Conservation (phyloP, 2,888 invertebrate species). For the Trypoxylon attenuatum region DNA sequence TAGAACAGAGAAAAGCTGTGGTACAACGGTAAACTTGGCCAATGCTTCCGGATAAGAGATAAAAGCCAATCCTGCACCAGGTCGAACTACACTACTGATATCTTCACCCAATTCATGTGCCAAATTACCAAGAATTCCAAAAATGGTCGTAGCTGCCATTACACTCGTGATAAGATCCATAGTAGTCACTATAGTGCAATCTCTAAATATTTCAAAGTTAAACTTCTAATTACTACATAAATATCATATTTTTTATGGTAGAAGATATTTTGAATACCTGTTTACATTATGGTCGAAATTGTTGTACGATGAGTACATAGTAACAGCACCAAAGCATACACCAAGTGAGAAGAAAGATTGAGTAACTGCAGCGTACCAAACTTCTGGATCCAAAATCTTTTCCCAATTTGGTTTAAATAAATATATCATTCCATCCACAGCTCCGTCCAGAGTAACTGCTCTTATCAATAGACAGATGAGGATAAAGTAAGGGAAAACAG, state of each 20-base stretch:
- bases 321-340: constrained; percentile 79
- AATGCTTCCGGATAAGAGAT: constrained; percentile 91
- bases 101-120: constrained; percentile 80
- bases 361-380: constrained; percentile 81
- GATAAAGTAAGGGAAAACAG: constrained; percentile 81
- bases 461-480: constrained; percentile 78
- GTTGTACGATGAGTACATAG: constrained; percentile 80
- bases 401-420: constrained; percentile 81
- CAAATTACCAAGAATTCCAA: constrained; percentile 88
- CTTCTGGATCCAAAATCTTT: constrained; percentile 78
- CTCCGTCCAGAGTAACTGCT: constrained; percentile 79
- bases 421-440: constrained; percentile 78
- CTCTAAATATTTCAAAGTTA: too few species aligned
- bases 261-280: constrained; percentile 68
- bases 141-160: constrained; percentile 88
- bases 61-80: constrained; percentile 88
- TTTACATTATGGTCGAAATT: constrained; percentile 78
- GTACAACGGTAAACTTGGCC: constrained; percentile 81
- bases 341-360: constrained; percentile 80
- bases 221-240: too few species aligned
- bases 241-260: neutral
- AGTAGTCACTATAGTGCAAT: constrained; percentile 87
- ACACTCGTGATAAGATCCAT: constrained; percentile 89
- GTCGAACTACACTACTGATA: constrained; percentile 81
- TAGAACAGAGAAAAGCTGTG: constrained; percentile 85